Evolutionary conservation across 2,797 vertebrate species (phyloP).

Genomic region (Mus minutoides): DNA sequence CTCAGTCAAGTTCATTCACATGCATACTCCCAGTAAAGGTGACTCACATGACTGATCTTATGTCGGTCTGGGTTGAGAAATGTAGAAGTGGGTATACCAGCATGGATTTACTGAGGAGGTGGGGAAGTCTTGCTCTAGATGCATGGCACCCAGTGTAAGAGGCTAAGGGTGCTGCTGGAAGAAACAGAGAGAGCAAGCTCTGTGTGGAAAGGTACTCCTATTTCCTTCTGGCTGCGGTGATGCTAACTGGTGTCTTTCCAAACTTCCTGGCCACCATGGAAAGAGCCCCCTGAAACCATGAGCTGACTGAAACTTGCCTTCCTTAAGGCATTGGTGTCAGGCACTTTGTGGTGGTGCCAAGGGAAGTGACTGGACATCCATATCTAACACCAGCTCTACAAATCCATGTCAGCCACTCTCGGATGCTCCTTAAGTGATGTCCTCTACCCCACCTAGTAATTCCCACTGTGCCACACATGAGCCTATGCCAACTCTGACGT

Average conservation of each 20-base stretch:
- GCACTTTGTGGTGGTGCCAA: too few species aligned
- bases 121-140: neutral
- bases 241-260: neutral
- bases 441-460: neutral
- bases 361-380: neutral
- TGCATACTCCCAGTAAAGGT: too few species aligned
- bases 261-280: neutral
- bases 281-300: neutral
- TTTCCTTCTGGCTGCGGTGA: neutral
- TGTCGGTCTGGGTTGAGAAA: neutral
- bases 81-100: neutral
- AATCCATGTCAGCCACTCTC: too few species aligned
- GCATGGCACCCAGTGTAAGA: neutral
- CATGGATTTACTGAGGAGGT: neutral
- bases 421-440: neutral
- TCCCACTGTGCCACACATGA: fast-evolving
- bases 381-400: too few species aligned
- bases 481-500: neutral
- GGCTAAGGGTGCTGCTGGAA: neutral
- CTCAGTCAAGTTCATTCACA: neutral
- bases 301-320: neutral
- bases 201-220: too few species aligned
- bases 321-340: too few species aligned
- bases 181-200: neutral
- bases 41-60: neutral